Base-by-base conservation (phyloP, 2,797 vertebrate species). In the Dallia pectoralis region DNA sequence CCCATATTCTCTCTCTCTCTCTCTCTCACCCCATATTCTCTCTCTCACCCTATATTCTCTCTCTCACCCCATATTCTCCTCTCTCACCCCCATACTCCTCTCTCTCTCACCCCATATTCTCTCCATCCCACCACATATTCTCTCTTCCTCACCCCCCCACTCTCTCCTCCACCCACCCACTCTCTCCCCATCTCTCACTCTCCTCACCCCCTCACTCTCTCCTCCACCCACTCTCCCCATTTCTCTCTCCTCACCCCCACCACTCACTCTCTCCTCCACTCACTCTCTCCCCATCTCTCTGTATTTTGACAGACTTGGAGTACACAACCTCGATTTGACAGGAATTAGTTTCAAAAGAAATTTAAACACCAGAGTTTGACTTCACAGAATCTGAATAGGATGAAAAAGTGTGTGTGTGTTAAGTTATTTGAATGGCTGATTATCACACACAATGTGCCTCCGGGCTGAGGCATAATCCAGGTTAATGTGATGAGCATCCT, bases 261-360 rank as follows among this genome's bases (percentile, higher is more conserved):
- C 6, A 7, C 33, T 36, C 33, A 3, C 6, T 7, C 33, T 3
- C 33, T 7, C 33, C 6, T 7, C 11, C 40, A 5, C 40, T 9
- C 40, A 1, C 40, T 9, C 40, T 9, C 40, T 9, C 5, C 40
- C 6, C 6, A 3, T 3, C 33, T 36, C 86, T 92, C 95, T 90
- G 89, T 98, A 96, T 98, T 98, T 98, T 94, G 92, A 96, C 93
- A 97, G 95, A 95, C 95, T 94, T 96, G 94, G n/a, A 96, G 95
- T 97, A 97, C 95, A 94, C 88, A 74, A 79, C 87, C 90, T 22
- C 89, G 92, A 95, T 95, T 94, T 93, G 94, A 92, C 94, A 95
- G 93, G 95, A 96, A 96, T 96, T 95, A 95, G 95, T 95, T 96
- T 95, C 93, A 96, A 93, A 91, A 91, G 91, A 88, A 91, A 82